These are phyloP conservation scores for Campoplex nolae DNA, from an alignment of 2,888 invertebrate genomes.

Conservation along the genomic window DNA sequence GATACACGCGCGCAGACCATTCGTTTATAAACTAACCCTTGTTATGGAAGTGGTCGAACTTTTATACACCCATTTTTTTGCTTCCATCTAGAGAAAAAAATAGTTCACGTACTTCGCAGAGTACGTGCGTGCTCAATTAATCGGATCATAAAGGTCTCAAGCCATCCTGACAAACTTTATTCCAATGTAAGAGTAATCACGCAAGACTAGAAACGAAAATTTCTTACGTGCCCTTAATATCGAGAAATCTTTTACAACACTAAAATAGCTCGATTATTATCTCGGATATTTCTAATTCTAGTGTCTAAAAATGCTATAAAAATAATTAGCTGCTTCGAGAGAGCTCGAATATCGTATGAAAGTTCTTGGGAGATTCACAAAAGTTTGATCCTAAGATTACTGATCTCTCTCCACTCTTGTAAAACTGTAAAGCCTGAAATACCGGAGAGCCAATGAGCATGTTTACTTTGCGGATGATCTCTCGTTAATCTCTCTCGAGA, in stretches of 20 bases:
- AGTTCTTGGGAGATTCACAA: constrained; percentile 56
- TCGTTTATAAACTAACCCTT: background rate
- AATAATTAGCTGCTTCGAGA: constrained; percentile 2
- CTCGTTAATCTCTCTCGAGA: constrained; percentile 49
- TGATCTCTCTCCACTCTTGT: background rate
- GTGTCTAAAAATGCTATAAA: background rate
- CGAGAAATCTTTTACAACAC: background rate
- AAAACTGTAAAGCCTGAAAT: constrained; percentile 24
- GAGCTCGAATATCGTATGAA: background rate
- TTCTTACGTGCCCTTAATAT: background rate
- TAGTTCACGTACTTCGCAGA: background rate
- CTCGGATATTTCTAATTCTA: background rate
- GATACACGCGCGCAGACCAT: constrained; percentile 72
- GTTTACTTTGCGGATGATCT: constrained; percentile 57
- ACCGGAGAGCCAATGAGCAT: constrained; percentile 24
- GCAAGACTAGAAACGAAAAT: too few relatives aligned
- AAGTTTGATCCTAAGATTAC: constrained; percentile 69
- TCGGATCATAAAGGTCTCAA: too few relatives aligned
- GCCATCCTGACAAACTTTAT: background rate
- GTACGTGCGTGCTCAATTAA: background rate
- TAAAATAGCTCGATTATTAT: background rate
- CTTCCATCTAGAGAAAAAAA: background rate
- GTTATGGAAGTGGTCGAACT: background rate
- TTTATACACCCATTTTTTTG: background rate
- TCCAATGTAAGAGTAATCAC: background rate